A percentile compares a stretch with the other conserved stretches of the same genome.
These are phyloP conservation scores for Octopus bimaculoides DNA, from an alignment of 1,140 invertebrate genomes.

Conservation along the genomic window DNA sequence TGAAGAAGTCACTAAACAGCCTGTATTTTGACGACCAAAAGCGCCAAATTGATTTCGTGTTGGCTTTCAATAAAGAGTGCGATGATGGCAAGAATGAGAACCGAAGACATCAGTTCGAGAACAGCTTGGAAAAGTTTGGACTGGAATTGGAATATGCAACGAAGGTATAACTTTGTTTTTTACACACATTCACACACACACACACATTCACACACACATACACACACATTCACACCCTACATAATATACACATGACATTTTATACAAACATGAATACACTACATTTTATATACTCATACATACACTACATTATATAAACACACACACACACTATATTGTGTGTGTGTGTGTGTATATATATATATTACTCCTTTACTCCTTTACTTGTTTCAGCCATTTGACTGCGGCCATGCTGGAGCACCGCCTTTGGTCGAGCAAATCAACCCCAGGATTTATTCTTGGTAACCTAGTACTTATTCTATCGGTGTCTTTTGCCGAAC, in stretches of 20 bases:
- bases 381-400: too few species aligned
- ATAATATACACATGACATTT: neutral
- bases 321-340: slow-evolving; percentile 2
- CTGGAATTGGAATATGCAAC: slow-evolving; percentile 38
- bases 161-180: slow-evolving; percentile 25
- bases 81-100: slow-evolving; percentile 32
- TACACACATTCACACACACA: slow-evolving; percentile 1
- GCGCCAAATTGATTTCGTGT: slow-evolving; percentile 82
- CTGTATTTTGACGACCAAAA: slow-evolving; percentile 76
- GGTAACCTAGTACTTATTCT: too few species aligned
- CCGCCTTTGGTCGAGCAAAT: too few species aligned
- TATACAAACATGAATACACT: too few species aligned
- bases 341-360: neutral
- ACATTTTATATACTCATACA: too few species aligned
- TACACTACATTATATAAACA: neutral
- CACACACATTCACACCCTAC: neutral
- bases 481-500: too few species aligned
- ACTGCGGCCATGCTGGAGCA: too few species aligned
- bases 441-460: too few species aligned
- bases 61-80: slow-evolving; percentile 64
- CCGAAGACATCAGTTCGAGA: slow-evolving; percentile 33
- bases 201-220: neutral
- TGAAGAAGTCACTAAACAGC: slow-evolving; percentile 17
- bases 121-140: slow-evolving; percentile 34
- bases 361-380: too few species aligned